Percentiles rank a stretch among this genome's conserved stretches.
These are phyloP conservation scores for Lamellibrachia columna DNA, from an alignment of 2,888 invertebrate species.

Conservation along the genomic window DNA sequence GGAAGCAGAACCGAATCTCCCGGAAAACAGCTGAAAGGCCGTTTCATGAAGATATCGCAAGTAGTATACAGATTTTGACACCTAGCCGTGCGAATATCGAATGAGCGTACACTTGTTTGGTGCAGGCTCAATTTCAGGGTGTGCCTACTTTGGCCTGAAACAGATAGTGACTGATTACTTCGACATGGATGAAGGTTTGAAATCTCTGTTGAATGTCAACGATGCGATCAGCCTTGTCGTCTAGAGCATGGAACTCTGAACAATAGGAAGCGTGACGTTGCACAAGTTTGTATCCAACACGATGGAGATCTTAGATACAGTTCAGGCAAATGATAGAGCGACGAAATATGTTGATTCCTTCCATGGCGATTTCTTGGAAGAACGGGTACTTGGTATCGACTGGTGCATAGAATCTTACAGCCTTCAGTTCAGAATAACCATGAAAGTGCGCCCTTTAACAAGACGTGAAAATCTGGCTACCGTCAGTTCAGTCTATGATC, in stretches of 20 bases:
- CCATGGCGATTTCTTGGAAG: background rate
- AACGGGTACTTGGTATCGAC: slow-evolving; percentile 33
- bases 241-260: background rate
- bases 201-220: background rate
- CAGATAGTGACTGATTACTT: slow-evolving; percentile 21
- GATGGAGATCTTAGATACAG: background rate
- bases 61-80: background rate
- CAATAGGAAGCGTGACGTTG: slow-evolving; percentile 25
- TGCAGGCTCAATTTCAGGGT: slow-evolving; percentile 24
- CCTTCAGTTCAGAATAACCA: slow-evolving; percentile 39
- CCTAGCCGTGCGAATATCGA: slow-evolving; percentile 7
- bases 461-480: slow-evolving; percentile 42
- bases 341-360: background rate
- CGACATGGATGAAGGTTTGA: slow-evolving; percentile 32
- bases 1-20: background rate
- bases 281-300: slow-evolving; percentile 31
- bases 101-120: slow-evolving; percentile 37
- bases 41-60: background rate
- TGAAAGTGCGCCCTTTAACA: slow-evolving; percentile 38
- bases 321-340: background rate
- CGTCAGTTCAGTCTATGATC: slow-evolving; percentile 42
- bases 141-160: slow-evolving; percentile 28
- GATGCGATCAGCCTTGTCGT: slow-evolving; percentile 25
- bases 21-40: background rate
- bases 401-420: slow-evolving; percentile 44